Evolutionary conservation across 1,140 invertebrate genomes (phyloP), one percentile per base, ranked within the genome.

Genomic region (Drosophila baimaii): DNA sequence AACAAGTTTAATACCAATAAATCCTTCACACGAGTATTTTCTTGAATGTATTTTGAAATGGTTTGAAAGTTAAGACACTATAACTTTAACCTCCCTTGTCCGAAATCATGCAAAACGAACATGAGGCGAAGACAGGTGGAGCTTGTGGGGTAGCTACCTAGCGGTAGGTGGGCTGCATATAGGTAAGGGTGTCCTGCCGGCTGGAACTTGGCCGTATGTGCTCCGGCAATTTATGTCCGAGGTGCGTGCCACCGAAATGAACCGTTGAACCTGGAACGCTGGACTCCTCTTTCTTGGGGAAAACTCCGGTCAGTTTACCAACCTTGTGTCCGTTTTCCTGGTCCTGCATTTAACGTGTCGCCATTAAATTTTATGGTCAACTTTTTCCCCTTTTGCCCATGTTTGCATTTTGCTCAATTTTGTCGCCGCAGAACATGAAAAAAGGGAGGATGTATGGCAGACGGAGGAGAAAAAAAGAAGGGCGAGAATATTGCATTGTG

Each of bases 281-380:
- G 62, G 61, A 65, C 61, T 69, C 62, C 59, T 66, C 59, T 66
- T 69, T 69, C 65, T 69, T 69, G 33, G 62, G 62, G 27, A 25
- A 66, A 43, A 66, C 46, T 68, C 35, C 35, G 46, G 58, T 23
- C 62, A 69, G 46, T 66, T 66, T 47, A 54, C 65, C 65, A 69
- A 66, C 46, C 65, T 54, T 31, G 21, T 65, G 31, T 44, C 46
- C 68, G 17, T 62, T 51, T 62, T 39, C 23, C 54, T 41, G 62
- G 57, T 46, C 46, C 65, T 69, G 65, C 65, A 43, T 58, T 78
- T 77, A 71, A 62, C 65, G 58, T 64, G 49, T 65, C 41, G 74
- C 75, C 75, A 78, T 78, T 77, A 70, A 78, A 78, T 77, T 79
- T 79, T 71, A 77, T 79, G 66, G 57, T 39, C 58, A 64, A 47